Evolutionary conservation across 2,797 vertebrate genomes (phyloP), one percentile per base, ranked within the genome.

Genomic region (Phaenicophaeus curvirostris): DNA sequence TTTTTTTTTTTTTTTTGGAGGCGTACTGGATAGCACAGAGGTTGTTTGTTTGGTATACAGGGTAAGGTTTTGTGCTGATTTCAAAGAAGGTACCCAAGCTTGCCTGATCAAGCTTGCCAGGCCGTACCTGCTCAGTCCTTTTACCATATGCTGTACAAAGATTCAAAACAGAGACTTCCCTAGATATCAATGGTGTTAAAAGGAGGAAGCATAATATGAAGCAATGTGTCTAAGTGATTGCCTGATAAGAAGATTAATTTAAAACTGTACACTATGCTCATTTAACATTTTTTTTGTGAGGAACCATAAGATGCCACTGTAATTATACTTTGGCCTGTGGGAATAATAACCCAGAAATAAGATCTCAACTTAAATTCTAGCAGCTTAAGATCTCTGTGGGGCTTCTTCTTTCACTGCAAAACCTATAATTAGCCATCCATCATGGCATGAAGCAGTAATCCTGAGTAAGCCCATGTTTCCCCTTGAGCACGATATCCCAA

Each of bases 361-460:
- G 2, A 27, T 62, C 71, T 92, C 50, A 75, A 23, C 65, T 81
- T 87, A 66, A 94, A 90, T 39, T 88, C 74, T 85, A 68, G 83
- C 33, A 91, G 48, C 87, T 93, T 90, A 95, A 94, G 89, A 93
- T 87, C 75, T 94, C 93, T 90, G 82, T 66, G 62, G 67, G 85
- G 41, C 74, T 95, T 51, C 57, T 71, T 57, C 83, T 84, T 92
- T 82, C 35, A 57, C 79, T 85, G 54, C 25, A 88, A 95, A 58
- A 90, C 88, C 87, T 97, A 46, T 95, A 96, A 96, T 96, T 96
- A 97, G 42, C 74, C 85, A 87, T 67, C 27, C 74, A 66, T 93
- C 92, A 94, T 50, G 75, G 66, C 66, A 77, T 0, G 6, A 27
- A 94, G 66, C 37, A 90, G 59, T 85, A 92, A 89, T 94, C 88